Evolutionary conservation across 1,140 invertebrate genomes (phyloP).

Genomic region (Sarcophaga peregrina): DNA sequence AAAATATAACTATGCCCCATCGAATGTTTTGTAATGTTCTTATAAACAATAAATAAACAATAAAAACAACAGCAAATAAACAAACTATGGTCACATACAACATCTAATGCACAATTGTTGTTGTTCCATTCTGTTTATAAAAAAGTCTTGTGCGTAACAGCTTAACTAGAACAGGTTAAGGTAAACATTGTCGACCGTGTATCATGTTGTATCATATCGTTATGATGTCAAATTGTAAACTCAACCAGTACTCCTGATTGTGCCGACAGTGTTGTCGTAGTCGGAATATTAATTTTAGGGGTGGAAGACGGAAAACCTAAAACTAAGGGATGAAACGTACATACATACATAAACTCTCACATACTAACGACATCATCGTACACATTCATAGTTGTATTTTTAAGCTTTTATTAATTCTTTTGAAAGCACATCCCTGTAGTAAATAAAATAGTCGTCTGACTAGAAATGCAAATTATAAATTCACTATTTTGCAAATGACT

Average conservation of each 20-base stretch:
- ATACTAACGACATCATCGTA: too few species aligned
- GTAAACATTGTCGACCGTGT: neutral
- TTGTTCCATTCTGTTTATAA: neutral
- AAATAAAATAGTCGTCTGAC: too few species aligned
- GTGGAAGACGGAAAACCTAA: neutral
- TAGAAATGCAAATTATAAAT: too few species aligned
- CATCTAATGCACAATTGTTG: neutral
- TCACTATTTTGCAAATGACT: too few species aligned
- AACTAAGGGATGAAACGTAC: neutral
- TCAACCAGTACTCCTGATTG: too few species aligned
- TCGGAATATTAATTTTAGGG: neutral
- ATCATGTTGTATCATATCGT: neutral
- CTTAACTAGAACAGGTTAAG: slow-evolving; percentile 37
- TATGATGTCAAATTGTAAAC: neutral
- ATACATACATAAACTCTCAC: neutral
- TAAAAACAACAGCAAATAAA: slow-evolving; percentile 7
- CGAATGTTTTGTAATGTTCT: slow-evolving; percentile 21
- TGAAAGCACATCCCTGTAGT: too few species aligned
- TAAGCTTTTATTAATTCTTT: too few species aligned
- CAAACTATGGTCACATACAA: neutral
- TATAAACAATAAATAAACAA: slow-evolving; percentile 18
- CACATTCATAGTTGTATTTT: too few species aligned
- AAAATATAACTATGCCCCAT: slow-evolving; percentile 7
- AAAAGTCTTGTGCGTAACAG: slow-evolving; percentile 27
- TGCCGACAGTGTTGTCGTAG: neutral